Evolutionary conservation across 2,113 vertebrate genomes (phyloP).

Genomic region (Sceloporus undulatus): DNA sequence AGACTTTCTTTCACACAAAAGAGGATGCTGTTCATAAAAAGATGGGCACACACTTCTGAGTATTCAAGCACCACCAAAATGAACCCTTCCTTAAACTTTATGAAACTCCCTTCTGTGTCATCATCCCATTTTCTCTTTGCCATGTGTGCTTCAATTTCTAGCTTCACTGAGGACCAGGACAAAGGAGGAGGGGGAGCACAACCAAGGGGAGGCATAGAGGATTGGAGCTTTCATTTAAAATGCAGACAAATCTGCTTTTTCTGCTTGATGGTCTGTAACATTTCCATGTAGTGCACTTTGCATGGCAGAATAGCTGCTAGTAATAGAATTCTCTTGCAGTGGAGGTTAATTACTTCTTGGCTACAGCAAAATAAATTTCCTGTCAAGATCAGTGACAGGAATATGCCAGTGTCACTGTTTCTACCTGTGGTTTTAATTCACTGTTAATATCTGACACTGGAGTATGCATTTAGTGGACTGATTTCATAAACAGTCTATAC

Average conservation of each 20-base stretch:
- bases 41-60: constrained; percentile 22
- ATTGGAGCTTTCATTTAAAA: constrained; percentile 91
- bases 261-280: constrained; percentile 95
- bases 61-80: constrained; percentile 24
- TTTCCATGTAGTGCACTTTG: constrained; percentile 92
- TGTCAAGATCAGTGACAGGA: constrained; percentile 81
- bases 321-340: constrained; percentile 95
- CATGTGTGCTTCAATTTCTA: constrained; percentile 87
- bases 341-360: constrained; percentile 97
- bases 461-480: constrained; percentile 65
- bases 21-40: constrained; percentile 46
- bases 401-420: constrained; percentile 79
- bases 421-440: constrained; percentile 87
- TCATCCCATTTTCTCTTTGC: constrained; percentile 72
- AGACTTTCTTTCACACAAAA: constrained; percentile 60
- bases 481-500: constrained; percentile 58
- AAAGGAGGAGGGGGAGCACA: constrained; percentile 48
- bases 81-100: constrained; percentile 74
- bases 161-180: constrained; percentile 84
- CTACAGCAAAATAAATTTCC: constrained; percentile 85
- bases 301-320: constrained; percentile 92
- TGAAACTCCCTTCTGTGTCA: constrained; percentile 73
- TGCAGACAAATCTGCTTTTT: constrained; percentile 92
- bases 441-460: constrained; percentile 81
- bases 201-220: constrained; percentile 59